These are phyloP conservation scores for Pygoscelis antarcticus DNA, from an alignment of 2,113 vertebrate genomes.

Conservation along the genomic window DNA sequence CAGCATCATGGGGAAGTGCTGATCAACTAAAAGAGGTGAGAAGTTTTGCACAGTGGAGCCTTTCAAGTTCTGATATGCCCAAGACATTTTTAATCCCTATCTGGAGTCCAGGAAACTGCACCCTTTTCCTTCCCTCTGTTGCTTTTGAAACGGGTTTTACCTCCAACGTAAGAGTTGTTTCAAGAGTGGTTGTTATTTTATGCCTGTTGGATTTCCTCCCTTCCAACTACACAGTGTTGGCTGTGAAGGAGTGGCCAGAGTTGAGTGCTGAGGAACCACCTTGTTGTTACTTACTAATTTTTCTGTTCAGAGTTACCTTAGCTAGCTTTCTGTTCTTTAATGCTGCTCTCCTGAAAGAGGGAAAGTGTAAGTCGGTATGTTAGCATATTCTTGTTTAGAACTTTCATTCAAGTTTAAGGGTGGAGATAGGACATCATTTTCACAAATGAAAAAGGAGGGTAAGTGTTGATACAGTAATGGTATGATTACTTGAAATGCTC, in stretches of 20 bases:
- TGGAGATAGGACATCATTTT: not conserved
- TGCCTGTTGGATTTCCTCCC: not conserved
- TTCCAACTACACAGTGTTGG: not conserved
- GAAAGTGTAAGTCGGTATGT: not conserved
- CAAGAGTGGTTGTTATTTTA: not conserved
- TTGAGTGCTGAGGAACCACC: not conserved
- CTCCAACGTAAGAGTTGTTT: not conserved
- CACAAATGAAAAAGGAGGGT: not conserved
- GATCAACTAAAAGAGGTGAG: conserved; percentile 96
- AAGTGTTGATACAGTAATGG: not conserved
- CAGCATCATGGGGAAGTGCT: conserved; percentile 92
- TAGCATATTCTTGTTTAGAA: not conserved
- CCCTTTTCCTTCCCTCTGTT: not conserved
- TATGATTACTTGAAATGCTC: not conserved
- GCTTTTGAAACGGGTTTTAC: not conserved
- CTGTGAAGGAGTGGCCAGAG: not conserved
- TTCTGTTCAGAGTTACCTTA: not conserved
- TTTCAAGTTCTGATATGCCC: not conserved
- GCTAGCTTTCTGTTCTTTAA: not conserved
- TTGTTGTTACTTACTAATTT: not conserved
- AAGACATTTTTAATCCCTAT: not conserved
- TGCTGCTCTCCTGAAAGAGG: not conserved
- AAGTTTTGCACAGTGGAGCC: not conserved
- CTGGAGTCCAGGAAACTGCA: not conserved
- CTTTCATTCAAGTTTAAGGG: not conserved